A percentile compares a stretch with the other conserved stretches of the same genome.
These are phyloP conservation scores for Hydropsyche betteni DNA, from an alignment of 2,888 invertebrate species.

Conservation along the genomic window DNA sequence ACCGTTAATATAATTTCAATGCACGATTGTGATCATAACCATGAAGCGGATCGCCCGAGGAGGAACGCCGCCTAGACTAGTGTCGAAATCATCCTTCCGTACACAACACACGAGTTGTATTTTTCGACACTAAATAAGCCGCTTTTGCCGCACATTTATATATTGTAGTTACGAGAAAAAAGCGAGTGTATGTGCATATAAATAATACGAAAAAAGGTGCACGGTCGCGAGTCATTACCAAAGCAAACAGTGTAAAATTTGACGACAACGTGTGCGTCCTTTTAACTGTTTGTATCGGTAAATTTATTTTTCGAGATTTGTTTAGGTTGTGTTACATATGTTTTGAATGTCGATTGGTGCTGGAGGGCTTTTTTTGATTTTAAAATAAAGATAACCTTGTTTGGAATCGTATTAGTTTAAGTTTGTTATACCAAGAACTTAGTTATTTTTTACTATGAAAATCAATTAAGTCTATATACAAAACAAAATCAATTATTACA, in stretches of 20 bases:
- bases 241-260: constrained; percentile 10
- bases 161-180: not conserved
- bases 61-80: not conserved
- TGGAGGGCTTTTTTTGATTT: no score
- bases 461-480: no score
- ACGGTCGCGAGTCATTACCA: constrained; percentile 13
- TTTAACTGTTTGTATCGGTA: no score
- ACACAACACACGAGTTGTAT: not conserved
- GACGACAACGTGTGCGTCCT: not conserved
- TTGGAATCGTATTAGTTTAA: no score
- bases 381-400: no score
- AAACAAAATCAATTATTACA: no score
- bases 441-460: no score
- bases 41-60: constrained; percentile 29
- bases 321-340: no score
- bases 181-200: not conserved
- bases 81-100: constrained; percentile 32
- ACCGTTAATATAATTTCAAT: constrained; percentile 42
- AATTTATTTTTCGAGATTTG: no score
- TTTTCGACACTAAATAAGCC: constrained; percentile 13
- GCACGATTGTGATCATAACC: constrained; percentile 41
- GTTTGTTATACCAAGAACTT: no score
- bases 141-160: not conserved
- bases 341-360: no score
- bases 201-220: not conserved